Conservation (phyloP, 2,888 invertebrate genomes). For the Aphrophora alni region DNA sequence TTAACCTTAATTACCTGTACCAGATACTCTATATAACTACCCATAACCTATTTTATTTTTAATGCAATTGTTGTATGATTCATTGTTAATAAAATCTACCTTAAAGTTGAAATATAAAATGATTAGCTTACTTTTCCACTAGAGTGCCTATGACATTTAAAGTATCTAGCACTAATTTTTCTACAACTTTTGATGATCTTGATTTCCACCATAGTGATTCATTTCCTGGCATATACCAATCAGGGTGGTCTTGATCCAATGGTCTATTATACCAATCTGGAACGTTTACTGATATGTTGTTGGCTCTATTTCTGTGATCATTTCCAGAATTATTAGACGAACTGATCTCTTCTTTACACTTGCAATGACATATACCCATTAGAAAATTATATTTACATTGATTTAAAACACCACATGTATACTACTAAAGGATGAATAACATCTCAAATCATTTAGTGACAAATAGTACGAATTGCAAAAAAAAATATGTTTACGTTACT, state of each 20-base stretch:
- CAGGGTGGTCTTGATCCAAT: constrained; percentile 20
- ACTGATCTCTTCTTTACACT: constrained; percentile 37
- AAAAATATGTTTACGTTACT: neutral
- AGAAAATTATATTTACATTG: constrained; percentile 31
- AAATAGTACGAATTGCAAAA: neutral
- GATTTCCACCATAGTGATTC: constrained; percentile 46
- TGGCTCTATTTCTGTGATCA: constrained; percentile 26
- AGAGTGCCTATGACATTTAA: constrained; percentile 79
- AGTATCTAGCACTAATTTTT: constrained; percentile 80
- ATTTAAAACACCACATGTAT: neutral
- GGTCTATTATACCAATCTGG: neutral
- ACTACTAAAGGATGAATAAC: neutral
- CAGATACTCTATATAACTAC: too few species aligned
- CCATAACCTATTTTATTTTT: too few species aligned
- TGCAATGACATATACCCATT: constrained; percentile 46
- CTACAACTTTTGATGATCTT: constrained; percentile 60
- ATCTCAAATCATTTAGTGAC: neutral
- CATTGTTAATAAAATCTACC: too few species aligned
- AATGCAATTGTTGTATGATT: too few species aligned
- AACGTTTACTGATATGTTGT: constrained; percentile 22
- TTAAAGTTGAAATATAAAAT: too few species aligned
- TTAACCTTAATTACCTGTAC: too few species aligned
- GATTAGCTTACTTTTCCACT: constrained; percentile 81
- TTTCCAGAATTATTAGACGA: constrained; percentile 29
- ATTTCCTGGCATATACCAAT: constrained; percentile 38